Base-by-base conservation (phyloP, 2,888 invertebrate genomes). In the Drosophila suboccidentalis region DNA sequence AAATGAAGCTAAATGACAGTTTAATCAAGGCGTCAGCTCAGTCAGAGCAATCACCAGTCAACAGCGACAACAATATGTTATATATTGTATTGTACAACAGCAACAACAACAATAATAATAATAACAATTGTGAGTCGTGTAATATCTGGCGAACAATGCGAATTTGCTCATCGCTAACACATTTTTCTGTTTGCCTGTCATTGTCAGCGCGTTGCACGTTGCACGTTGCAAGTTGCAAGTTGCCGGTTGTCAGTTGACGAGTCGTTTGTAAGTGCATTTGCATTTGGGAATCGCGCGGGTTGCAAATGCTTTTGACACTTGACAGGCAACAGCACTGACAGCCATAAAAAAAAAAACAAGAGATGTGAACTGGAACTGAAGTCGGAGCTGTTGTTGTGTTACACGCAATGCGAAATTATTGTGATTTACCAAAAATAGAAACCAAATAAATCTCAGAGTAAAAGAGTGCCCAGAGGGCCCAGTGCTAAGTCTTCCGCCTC, bases 1-100 rank as follows among this genome's bases (percentile, higher is more conserved):
- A 91, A 91, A 92, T 91, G 91, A 91, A 92, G 92, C 90, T 91
- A 92, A 91, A 89, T 92, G 91, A 91, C 91, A 91, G 90, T 92
- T 92, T 92, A 92, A 92, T 92, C 91, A 92, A 91, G 87, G 91
- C 90, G 90, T 89, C 89, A 85, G 89, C 85, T 79, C 74, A 80
- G 74, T 72, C 77, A 66, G 65, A 57, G 62, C 71, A 75, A 44
- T 71, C 64, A 49, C 64, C 71, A 82, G 84, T 65, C 58, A 41
- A 22, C 58, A 55, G 32, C 67, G 49, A 51, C 55, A 62, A 44
- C 43, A 57, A 39, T 54, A 59, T 53, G 38, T 53, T 53, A 26
- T 51, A 46, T 32, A 41, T n/a, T 50, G 29, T 29, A 29, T 26
- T 26, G n/a, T 34, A 64, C 36, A 69, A 61, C 51, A 55, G 62